Base-by-base conservation (phyloP, 2,888 invertebrate species). In the Gortyna flavago region DNA sequence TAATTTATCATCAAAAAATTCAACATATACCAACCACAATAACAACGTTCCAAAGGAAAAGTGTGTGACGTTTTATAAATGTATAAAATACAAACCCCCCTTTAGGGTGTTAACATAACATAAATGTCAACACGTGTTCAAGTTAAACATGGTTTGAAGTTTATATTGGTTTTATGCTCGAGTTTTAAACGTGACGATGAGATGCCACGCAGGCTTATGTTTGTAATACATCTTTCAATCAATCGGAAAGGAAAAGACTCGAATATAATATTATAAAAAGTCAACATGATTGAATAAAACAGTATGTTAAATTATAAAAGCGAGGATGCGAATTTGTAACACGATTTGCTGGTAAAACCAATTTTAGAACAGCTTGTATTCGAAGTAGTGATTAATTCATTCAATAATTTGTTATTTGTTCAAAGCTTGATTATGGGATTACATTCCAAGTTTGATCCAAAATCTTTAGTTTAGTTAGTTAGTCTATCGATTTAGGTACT, bases 11-110 rank as follows among this genome's bases (percentile, higher is more conserved):
- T 59, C 16, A 32, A 67, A 51, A 67, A 57, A 80, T 67, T 71
- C 79, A 44, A 62, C 66, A 79, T 44, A 83, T 51, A 59, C 38
- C 38, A n/a, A 35, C 35, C 18, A 41, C 65, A 69, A 84, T 76
- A n/a, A n/a, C n/a, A n/a, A 85, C 84, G 84, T 83, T 59, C 13
- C 25, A 6, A 85, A 59, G 41, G 71, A 72, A 84, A 72, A 75
- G 62, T 68, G 85, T 71, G 85, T 82, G 73, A 79, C 69, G 57
- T 72, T 75, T 70, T 67, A 83, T 85, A 84, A 78, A 84, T 83
- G 38, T 82, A 74, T 81, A 81, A 85, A 82, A 77, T 44, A 76
- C 32, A 70, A 32, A 11, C 44, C 44, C 35, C 64, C 35, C 41
- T 62, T 72, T 76, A 57, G 41, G 68, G 65, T 59, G 68, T 71